Evolutionary conservation across 2,888 invertebrate genomes (phyloP).

Genomic region (Aplocera efformata): DNA sequence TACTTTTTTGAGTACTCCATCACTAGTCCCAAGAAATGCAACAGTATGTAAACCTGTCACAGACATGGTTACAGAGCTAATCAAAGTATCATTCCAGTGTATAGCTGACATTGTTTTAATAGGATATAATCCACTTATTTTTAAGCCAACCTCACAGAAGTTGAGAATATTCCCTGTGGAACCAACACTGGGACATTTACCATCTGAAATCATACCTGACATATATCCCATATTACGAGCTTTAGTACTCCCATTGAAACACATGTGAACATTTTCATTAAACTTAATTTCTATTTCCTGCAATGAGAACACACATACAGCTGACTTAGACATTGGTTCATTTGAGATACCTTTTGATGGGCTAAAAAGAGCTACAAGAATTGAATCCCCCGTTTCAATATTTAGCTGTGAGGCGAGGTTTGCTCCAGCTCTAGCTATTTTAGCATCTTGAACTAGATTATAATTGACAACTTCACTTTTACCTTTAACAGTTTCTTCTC

Average conservation of each 20-base stretch:
- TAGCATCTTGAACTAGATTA: slow-evolving; percentile 96
- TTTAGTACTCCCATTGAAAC: slow-evolving; percentile 96
- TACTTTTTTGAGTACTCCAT: slow-evolving; percentile 93
- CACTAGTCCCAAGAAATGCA: slow-evolving; percentile 94
- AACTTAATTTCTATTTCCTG: slow-evolving; percentile 95
- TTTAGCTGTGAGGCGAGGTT: slow-evolving; percentile 91
- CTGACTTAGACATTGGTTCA: slow-evolving; percentile 90
- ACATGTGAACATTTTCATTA: slow-evolving; percentile 98
- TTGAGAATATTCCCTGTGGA: slow-evolving; percentile 94
- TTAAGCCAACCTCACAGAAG: slow-evolving; percentile 95
- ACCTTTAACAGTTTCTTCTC: slow-evolving; percentile 78
- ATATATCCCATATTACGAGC: slow-evolving; percentile 95
- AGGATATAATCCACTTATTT: slow-evolving; percentile 93
- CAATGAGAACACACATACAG: slow-evolving; percentile 95
- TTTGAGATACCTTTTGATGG: slow-evolving; percentile 93
- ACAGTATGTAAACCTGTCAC: slow-evolving; percentile 95
- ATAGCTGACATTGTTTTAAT: slow-evolving; percentile 88
- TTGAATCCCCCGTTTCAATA: slow-evolving; percentile 88
- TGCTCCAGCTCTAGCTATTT: slow-evolving; percentile 91
- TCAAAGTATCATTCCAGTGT: slow-evolving; percentile 88
- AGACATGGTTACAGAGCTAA: slow-evolving; percentile 92
- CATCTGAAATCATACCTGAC: slow-evolving; percentile 94
- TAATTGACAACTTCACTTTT: slow-evolving; percentile 83
- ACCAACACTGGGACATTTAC: slow-evolving; percentile 93
- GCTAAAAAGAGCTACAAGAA: slow-evolving; percentile 93